These are phyloP conservation scores for Scomber colias DNA, from an alignment of 2,113 vertebrate species.

Conservation along the genomic window DNA sequence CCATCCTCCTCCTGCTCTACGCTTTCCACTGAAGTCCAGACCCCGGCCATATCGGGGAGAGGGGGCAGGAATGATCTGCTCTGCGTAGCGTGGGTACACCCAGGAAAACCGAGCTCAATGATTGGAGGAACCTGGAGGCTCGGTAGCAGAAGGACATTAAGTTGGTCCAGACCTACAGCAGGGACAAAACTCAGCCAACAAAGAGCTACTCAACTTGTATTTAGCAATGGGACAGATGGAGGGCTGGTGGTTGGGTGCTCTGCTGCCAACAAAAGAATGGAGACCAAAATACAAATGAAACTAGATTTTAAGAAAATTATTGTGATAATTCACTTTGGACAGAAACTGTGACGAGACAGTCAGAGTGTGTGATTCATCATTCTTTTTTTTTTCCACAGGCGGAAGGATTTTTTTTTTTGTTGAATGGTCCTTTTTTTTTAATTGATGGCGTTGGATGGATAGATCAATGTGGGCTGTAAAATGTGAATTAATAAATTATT, in stretches of 20 bases:
- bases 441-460: constrained; percentile 66
- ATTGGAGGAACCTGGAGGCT: constrained; percentile 57
- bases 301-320: constrained; percentile 63
- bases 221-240: constrained; percentile 62
- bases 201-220: constrained; percentile 74
- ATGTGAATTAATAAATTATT: constrained; percentile 88
- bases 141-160: constrained; percentile 57
- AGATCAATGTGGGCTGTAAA: constrained; percentile 75
- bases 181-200: constrained; percentile 67
- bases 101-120: constrained; percentile 53
- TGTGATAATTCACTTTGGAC: constrained; percentile 54
- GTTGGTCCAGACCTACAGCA: constrained; percentile 63
- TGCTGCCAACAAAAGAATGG: constrained; percentile 55
- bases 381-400: constrained; percentile 58
- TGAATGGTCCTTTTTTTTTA: constrained; percentile 68
- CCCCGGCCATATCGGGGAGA: constrained; percentile 36
- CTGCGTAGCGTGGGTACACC: constrained; percentile 55
- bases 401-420: constrained; percentile 66
- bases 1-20: constrained; percentile 94
- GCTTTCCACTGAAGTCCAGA: constrained; percentile 91
- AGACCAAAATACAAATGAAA: constrained; percentile 77
- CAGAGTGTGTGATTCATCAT: constrained; percentile 31
- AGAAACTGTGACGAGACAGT: constrained; percentile 50
- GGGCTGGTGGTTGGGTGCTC: constrained; percentile 46
- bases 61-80: constrained; percentile 41